Evolutionary conservation across 2,888 invertebrate species (phyloP).

Genomic region (Mactromeris polynyma): DNA sequence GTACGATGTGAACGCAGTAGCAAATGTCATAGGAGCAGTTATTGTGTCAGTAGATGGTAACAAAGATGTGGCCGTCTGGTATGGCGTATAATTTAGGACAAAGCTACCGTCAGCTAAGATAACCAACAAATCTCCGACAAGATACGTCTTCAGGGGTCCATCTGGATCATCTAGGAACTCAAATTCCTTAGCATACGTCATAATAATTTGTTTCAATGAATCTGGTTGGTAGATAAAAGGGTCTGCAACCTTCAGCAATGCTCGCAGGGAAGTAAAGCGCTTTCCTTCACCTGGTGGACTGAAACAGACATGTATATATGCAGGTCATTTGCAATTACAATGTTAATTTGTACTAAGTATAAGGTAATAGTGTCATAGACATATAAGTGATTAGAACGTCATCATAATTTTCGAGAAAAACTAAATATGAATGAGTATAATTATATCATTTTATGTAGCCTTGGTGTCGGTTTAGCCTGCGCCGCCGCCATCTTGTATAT

Average conservation of each 20-base stretch:
- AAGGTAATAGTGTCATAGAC: background rate
- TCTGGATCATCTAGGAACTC: slow-evolving; percentile 55
- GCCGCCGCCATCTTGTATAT: too few relatives aligned
- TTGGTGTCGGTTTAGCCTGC: too few relatives aligned
- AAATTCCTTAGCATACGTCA: slow-evolving; percentile 63
- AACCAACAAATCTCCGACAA: slow-evolving; percentile 73
- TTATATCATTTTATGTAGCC: too few relatives aligned
- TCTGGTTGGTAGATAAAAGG: slow-evolving; percentile 69
- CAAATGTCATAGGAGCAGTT: slow-evolving; percentile 69
- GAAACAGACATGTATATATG: slow-evolving; percentile 32
- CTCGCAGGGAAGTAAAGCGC: slow-evolving; percentile 69
- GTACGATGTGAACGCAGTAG: slow-evolving; percentile 70
- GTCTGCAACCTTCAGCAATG: slow-evolving; percentile 67
- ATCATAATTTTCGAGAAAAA: too few relatives aligned
- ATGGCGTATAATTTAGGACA: slow-evolving; percentile 60
- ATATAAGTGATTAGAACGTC: too few relatives aligned
- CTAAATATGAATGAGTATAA: too few relatives aligned
- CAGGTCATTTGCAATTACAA: too few relatives aligned
- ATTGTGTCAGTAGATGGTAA: slow-evolving; percentile 57
- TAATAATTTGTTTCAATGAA: slow-evolving; percentile 68
- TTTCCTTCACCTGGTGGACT: slow-evolving; percentile 71
- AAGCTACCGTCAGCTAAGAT: slow-evolving; percentile 72
- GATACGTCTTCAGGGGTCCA: slow-evolving; percentile 68
- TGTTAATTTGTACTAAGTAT: too few relatives aligned
- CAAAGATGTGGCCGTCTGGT: slow-evolving; percentile 58